Evolutionary conservation across 2,888 invertebrate species (phyloP), one percentile per base, ranked within the genome.

Genomic region (Chloroclystis v-ata): DNA sequence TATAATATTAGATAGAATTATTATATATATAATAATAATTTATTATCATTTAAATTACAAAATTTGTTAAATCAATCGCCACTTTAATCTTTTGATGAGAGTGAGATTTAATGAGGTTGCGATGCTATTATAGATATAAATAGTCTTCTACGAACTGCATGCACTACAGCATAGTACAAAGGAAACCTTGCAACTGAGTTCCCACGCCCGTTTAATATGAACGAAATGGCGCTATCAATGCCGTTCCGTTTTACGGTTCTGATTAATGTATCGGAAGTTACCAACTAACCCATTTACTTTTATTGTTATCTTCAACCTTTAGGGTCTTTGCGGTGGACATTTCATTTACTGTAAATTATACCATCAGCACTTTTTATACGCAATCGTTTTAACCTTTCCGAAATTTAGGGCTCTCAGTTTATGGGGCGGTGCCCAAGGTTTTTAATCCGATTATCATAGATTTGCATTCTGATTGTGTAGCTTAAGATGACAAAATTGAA

Each of bases 211-310:
- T 49, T 49, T 50, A 64, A 52, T 56, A 55, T 53, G 51, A 54
- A 51, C 54, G 45, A 56, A 54, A 56, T 55, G 47, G 49, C 30
- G 43, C 54, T 56, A 60, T 65, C 61, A 56, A 58, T 59, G 56
- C 49, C 61, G 57, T 61, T 57, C 49, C 52, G 47, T 59, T 60
- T 58, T 56, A 54, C 49, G 57, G 41, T 54, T 59, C 56, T 59
- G 57, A 60, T 63, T 62, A 61, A 59, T 57, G 54, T 52, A 56
- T 57, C 55, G 47, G 59, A 62, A 59, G 53, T 55, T 56, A 56
- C 56, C 57, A 57, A 56, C 59, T 58, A 57, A 57, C 51, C 57
- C 56, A 56, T 61, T 59, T 56, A 52, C 49, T 57, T 58, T 57
- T 55, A 58, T 58, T 57, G 55, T 54, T 56, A 56, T 60, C 52